A percentile compares a stretch with the other conserved stretches of the same genome.
Evolutionary conservation across 2,888 invertebrate species (phyloP).

Genomic region (Buathra laborator): DNA sequence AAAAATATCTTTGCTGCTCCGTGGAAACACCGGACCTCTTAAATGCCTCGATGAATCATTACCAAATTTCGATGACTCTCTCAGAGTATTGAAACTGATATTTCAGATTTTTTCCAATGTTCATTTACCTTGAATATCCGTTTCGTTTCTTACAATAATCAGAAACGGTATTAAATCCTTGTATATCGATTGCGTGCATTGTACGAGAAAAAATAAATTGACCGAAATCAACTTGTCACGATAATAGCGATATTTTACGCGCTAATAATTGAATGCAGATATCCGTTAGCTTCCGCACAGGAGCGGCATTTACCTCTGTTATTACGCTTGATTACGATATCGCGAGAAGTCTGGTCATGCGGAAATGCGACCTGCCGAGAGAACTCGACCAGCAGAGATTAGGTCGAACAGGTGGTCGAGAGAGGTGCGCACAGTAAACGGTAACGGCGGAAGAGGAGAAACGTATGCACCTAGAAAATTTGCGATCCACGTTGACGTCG

Average conservation of each 20-base stretch:
- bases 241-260: background rate
- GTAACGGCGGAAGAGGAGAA: background rate
- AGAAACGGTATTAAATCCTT: too few species aligned
- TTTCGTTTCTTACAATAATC: too few species aligned
- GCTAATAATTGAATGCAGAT: background rate
- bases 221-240: background rate
- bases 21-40: background rate
- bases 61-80: background rate
- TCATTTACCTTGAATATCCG: background rate
- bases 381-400: slow-evolving; percentile 48
- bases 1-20: too few species aligned
- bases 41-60: background rate
- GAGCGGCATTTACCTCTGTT: background rate
- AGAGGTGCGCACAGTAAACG: slow-evolving; percentile 10
- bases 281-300: slow-evolving; percentile 4
- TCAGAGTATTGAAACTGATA: background rate
- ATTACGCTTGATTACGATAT: slow-evolving; percentile 50
- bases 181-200: too few species aligned
- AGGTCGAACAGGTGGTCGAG: slow-evolving; percentile 62
- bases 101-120: background rate
- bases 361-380: slow-evolving; percentile 42
- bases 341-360: slow-evolving; percentile 37
- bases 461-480: background rate
- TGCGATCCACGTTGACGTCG: background rate
- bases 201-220: too few species aligned